These are phyloP conservation scores for Macropus fuliginosus DNA, from an alignment of 2,797 vertebrate species.

Conservation along the genomic window DNA sequence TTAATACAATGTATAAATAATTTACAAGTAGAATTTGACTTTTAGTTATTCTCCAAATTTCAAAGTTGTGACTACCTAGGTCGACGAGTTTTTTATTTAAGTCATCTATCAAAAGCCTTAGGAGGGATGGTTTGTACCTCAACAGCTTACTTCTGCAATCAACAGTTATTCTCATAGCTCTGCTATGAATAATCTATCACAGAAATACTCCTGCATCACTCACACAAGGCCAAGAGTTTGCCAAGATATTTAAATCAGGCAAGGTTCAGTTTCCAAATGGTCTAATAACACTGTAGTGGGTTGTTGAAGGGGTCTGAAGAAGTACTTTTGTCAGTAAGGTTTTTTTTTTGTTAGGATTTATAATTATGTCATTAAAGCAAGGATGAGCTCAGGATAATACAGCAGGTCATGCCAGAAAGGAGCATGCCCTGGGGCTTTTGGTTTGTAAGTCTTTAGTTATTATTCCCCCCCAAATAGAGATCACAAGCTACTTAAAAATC, in stretches of 20 bases:
- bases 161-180: background rate
- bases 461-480: background rate
- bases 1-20: background rate
- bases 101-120: background rate
- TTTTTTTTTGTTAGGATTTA: background rate
- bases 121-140: background rate
- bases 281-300: background rate
- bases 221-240: background rate
- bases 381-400: background rate
- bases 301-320: background rate
- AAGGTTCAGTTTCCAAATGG: background rate
- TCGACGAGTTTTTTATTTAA: background rate
- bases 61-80: background rate
- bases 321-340: background rate
- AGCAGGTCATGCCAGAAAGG: background rate
- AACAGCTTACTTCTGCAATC: background rate
- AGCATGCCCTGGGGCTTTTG: background rate
- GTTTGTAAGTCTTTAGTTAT: background rate
- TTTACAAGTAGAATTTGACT: background rate
- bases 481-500: background rate
- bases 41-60: too few relatives aligned
- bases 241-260: background rate
- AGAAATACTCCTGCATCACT: background rate
- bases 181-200: background rate
- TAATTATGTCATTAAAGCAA: background rate